These are phyloP conservation scores for Rotaria magnacalcarata DNA, from an alignment of 2,888 invertebrate genomes.

Conservation along the genomic window DNA sequence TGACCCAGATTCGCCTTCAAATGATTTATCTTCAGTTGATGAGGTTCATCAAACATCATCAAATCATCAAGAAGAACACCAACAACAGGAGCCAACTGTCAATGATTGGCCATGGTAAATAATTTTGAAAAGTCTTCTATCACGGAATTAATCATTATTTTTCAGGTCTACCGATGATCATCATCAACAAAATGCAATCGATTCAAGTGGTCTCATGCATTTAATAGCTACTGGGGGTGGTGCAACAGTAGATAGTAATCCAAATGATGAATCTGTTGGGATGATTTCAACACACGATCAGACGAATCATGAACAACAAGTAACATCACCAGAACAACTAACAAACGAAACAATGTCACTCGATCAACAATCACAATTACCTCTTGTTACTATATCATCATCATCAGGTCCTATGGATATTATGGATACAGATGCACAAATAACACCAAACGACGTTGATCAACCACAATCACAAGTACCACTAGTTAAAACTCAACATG, in stretches of 20 bases:
- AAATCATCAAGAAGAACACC: background rate
- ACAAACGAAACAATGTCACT: background rate
- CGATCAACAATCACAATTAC: background rate
- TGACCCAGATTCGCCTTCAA: constrained; percentile 22
- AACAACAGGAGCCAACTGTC: background rate
- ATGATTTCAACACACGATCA: background rate
- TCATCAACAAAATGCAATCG: constrained; percentile 1
- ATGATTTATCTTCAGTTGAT: background rate
- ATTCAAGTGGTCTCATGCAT: constrained; percentile 18
- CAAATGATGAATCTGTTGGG: background rate
- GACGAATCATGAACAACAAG: background rate
- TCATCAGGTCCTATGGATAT: background rate
- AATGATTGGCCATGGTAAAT: constrained; percentile 21
- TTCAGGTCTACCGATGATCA: background rate
- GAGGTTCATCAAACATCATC: constrained; percentile 7
- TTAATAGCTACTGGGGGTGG: constrained; percentile 1
- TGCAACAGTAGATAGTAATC: background rate
- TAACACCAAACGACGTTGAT: background rate
- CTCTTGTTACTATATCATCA: background rate
- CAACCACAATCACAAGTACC: background rate
- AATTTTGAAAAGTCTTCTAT: background rate
- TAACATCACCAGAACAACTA: background rate
- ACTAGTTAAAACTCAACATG: background rate
- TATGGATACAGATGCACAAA: background rate
- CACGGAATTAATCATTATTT: background rate